Evolutionary conservation across 2,113 vertebrate genomes (phyloP).

Genomic region (Prunella fulvescens): DNA sequence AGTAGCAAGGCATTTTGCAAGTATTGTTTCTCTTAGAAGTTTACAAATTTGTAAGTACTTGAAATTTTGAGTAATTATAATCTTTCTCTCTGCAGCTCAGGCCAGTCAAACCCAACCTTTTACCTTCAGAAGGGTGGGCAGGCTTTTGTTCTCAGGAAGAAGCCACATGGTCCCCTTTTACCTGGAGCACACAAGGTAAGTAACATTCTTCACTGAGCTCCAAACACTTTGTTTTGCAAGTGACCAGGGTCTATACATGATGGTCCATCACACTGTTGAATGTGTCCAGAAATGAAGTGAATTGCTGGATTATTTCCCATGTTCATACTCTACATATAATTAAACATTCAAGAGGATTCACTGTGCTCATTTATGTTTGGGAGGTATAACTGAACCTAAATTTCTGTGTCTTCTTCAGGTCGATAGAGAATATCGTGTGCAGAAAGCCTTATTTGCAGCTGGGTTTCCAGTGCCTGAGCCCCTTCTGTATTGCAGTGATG

Average conservation of each 20-base stretch:
- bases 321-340: neutral
- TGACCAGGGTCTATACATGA: fast-evolving
- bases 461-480: conserved; percentile 91
- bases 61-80: neutral
- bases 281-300: neutral
- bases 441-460: conserved; percentile 81
- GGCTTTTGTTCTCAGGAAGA: conserved; percentile 89
- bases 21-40: neutral
- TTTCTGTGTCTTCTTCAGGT: conserved; percentile 71
- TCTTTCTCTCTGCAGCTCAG: conserved; percentile 70
- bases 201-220: neutral
- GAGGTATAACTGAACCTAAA: neutral
- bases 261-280: fast-evolving
- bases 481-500: conserved; percentile 81
- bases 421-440: conserved; percentile 87
- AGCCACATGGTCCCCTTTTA: conserved; percentile 85
- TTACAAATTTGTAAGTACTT: neutral
- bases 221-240: neutral
- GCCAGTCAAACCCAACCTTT: conserved; percentile 94
- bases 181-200: conserved; percentile 85
- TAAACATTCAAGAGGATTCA: neutral
- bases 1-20: neutral
- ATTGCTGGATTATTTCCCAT: neutral
- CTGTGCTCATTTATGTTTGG: neutral
- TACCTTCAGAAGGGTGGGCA: conserved; percentile 77